Conservation (phyloP, 2,888 invertebrate genomes). For the Meganola albula region DNA sequence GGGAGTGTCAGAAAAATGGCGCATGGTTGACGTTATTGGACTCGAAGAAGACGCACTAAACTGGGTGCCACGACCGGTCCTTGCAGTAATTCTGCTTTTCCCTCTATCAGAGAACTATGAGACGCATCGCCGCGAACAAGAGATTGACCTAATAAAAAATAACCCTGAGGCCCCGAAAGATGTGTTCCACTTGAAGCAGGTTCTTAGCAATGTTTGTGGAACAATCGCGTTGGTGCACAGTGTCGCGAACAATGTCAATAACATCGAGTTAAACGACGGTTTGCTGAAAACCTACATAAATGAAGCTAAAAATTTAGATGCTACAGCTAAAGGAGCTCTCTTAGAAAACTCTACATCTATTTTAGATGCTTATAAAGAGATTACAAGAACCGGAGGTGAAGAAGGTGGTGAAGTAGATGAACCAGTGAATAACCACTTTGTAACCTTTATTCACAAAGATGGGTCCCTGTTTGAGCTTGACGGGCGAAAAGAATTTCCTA, state of each 20-base stretch:
- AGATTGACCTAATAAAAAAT: conserved; percentile 76
- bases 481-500: conserved; percentile 81
- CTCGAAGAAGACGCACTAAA: conserved; percentile 89
- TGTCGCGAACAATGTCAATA: conserved; percentile 91
- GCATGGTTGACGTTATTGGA: conserved; percentile 93
- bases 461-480: conserved; percentile 90
- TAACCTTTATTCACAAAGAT: conserved; percentile 89
- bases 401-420: conserved; percentile 81
- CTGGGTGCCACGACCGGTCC: conserved; percentile 90
- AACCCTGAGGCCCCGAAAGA: conserved; percentile 77
- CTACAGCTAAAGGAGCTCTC: conserved; percentile 85
- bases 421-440: conserved; percentile 89
- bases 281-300: conserved; percentile 86
- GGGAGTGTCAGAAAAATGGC: conserved; percentile 89
- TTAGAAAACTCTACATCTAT: conserved; percentile 85
- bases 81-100: conserved; percentile 91
- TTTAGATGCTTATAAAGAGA: conserved; percentile 86
- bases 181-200: conserved; percentile 92
- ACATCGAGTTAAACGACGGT: conserved; percentile 81
- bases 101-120: conserved; percentile 89
- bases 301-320: conserved; percentile 80
- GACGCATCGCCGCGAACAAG: conserved; percentile 80
- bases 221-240: conserved; percentile 96
- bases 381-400: conserved; percentile 89
- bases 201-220: conserved; percentile 95